These are phyloP conservation scores for Scelioninae gen. 1 DNA, from an alignment of 2,888 invertebrate species.

Conservation along the genomic window DNA sequence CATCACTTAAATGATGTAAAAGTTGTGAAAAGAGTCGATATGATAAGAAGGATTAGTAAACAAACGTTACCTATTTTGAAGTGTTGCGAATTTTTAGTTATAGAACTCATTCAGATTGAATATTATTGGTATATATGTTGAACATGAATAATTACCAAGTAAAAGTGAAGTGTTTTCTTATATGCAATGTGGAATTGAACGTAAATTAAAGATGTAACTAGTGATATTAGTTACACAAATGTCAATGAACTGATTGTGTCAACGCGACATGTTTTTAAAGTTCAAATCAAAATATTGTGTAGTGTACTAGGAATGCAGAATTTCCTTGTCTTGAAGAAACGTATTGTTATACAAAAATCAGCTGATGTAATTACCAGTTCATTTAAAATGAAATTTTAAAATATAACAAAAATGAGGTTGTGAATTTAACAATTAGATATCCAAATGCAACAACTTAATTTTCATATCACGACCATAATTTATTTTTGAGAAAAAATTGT, in stretches of 20 bases:
- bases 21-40: no score
- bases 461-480: no score
- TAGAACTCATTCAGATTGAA: no score
- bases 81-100: no score
- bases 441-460: no score
- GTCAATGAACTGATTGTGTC: slow-evolving; percentile 55
- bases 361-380: no score
- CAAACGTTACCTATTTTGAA: slow-evolving; percentile 21
- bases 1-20: no score
- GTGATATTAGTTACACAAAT: slow-evolving; percentile 22
- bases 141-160: slow-evolving; percentile 9
- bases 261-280: slow-evolving; percentile 56
- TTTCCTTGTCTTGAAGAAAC: not conserved
- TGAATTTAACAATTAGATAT: no score
- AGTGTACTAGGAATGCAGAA: slow-evolving; percentile 5
- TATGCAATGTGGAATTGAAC: not conserved
- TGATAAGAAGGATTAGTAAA: not conserved
- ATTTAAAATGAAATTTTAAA: no score
- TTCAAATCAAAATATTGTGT: slow-evolving; percentile 59
- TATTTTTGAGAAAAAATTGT: no score
- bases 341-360: slow-evolving; percentile 1
- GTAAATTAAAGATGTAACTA: slow-evolving; percentile 18
- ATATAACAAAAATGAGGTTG: no score
- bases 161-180: not conserved
- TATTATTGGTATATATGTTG: no score